Conservation (phyloP, 2,888 invertebrate species). For the Barypeithes pellucidus region DNA sequence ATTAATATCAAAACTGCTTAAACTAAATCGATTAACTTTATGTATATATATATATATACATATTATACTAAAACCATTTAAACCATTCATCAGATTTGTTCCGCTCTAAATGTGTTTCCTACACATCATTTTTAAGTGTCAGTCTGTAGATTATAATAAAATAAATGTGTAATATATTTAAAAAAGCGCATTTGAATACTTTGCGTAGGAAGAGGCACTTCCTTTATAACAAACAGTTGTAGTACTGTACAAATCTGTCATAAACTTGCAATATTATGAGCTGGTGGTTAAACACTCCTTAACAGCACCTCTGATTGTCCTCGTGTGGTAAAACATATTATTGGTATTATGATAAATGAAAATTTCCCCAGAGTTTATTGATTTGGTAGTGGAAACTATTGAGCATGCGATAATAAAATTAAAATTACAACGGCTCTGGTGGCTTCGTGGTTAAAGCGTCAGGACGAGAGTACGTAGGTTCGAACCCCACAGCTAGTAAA, state of each 20-base stretch:
- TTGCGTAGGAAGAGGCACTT: constrained; percentile 12
- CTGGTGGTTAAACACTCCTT: not conserved
- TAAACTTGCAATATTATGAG: constrained; percentile 1
- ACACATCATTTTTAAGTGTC: constrained; percentile 19
- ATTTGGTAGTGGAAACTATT: no score
- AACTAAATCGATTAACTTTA: constrained; percentile 7
- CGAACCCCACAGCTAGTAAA: no score
- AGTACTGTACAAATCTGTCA: not conserved
- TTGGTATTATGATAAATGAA: no score
- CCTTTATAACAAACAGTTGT: constrained; percentile 13
- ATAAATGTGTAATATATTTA: constrained; percentile 9
- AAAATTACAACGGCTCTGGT: no score
- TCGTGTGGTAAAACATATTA: no score
- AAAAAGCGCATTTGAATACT: constrained; percentile 1
- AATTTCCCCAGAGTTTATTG: no score
- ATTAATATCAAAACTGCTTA: not conserved
- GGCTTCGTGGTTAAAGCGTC: no score
- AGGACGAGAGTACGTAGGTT: no score
- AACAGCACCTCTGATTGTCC: no score
- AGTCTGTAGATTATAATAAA: constrained; percentile 23
- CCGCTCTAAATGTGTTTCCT: constrained; percentile 21
- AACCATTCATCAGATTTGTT: constrained; percentile 23
- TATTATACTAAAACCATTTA: constrained; percentile 4
- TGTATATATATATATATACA: not conserved
- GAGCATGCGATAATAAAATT: no score